Evolutionary conservation across 92 coral and sea anemone genomes (phyloP).

Genomic region (Meandrina meandrites): DNA sequence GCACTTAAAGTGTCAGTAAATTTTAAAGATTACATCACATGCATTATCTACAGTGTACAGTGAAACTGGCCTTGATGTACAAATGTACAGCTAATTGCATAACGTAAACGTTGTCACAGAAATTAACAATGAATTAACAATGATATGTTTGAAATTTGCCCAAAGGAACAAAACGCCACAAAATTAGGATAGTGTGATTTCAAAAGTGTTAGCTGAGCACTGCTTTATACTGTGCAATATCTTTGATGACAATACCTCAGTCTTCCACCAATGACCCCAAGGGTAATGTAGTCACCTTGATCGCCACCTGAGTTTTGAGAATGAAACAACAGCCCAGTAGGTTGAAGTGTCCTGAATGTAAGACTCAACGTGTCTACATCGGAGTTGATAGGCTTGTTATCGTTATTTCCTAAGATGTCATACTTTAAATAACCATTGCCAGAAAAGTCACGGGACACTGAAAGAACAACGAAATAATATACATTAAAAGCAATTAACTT

Average conservation of each 20-base stretch:
- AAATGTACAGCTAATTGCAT: too few species aligned
- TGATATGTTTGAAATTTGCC: too few species aligned
- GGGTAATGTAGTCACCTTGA: conserved; percentile 67
- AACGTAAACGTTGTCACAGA: too few species aligned
- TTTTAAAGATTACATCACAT: too few species aligned
- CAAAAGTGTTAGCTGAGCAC: too few species aligned
- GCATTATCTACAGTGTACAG: too few species aligned
- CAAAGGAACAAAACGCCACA: too few species aligned
- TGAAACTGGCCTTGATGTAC: too few species aligned
- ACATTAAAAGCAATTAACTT: neutral
- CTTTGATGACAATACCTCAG: conserved; percentile 52
- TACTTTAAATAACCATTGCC: conserved; percentile 39
- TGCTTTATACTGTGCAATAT: too few species aligned
- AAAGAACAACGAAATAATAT: neutral
- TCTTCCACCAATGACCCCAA: conserved; percentile 82
- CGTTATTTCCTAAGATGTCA: neutral
- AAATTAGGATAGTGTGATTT: too few species aligned
- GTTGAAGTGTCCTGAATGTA: conserved; percentile 68
- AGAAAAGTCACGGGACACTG: conserved; percentile 36
- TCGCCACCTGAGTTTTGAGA: conserved; percentile 69
- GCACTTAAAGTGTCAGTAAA: too few species aligned
- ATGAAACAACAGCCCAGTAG: conserved; percentile 75
- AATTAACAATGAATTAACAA: too few species aligned
- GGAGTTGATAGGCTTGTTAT: neutral
- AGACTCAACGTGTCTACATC: conserved; percentile 29